These are phyloP conservation scores for Himantopus leucocephalus DNA, from an alignment of 2,113 vertebrate genomes.

Conservation along the genomic window DNA sequence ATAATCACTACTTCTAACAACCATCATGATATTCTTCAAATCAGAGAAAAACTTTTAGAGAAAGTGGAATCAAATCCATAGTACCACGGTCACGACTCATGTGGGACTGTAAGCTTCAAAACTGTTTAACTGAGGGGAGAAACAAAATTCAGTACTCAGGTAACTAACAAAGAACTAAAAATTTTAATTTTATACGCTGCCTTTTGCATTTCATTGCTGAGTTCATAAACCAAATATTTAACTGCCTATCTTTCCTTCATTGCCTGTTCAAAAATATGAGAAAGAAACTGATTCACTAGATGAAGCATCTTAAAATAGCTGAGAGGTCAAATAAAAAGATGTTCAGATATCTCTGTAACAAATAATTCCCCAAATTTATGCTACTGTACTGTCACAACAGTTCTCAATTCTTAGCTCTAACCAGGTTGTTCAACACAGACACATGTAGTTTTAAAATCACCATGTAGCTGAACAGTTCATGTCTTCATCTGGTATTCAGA, in stretches of 20 bases:
- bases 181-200: background rate
- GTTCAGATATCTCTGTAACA: background rate
- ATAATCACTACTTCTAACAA: background rate
- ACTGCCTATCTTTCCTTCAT: background rate
- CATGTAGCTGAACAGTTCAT: background rate
- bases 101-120: background rate
- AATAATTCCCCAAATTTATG: background rate
- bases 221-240: background rate
- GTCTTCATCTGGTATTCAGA: background rate
- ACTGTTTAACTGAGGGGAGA: background rate
- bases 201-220: background rate
- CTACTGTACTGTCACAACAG: background rate
- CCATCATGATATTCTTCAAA: background rate
- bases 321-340: background rate
- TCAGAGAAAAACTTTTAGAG: background rate
- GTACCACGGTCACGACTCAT: background rate
- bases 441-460: background rate
- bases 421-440: background rate
- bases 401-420: background rate
- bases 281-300: background rate
- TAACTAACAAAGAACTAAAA: background rate
- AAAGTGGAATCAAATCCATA: background rate
- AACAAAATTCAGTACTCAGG: background rate
- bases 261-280: background rate
- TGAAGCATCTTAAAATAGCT: background rate